These are phyloP conservation scores for Sialia sialis DNA, from an alignment of 2,113 vertebrate species.

Conservation along the genomic window DNA sequence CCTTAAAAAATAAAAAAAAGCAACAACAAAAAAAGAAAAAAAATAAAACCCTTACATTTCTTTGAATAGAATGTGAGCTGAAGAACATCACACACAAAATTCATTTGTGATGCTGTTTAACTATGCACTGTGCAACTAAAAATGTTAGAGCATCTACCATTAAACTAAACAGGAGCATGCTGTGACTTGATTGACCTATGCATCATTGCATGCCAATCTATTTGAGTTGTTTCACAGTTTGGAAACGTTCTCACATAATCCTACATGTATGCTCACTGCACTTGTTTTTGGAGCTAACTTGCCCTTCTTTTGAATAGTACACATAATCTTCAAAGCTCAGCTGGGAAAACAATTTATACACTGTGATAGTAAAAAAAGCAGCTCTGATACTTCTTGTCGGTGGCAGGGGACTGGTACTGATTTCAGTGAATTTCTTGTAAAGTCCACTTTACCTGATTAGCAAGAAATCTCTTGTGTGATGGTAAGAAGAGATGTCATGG, in stretches of 20 bases:
- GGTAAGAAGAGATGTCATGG: background rate
- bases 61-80: background rate
- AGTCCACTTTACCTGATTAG: background rate
- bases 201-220: slow-evolving; percentile 19
- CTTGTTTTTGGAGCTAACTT: slow-evolving; percentile 18
- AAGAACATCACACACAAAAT: background rate
- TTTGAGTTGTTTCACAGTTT: slow-evolving; percentile 38
- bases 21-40: background rate
- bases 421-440: background rate
- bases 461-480: background rate
- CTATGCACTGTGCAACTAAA: background rate
- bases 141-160: background rate
- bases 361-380: background rate
- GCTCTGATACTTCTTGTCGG: background rate
- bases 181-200: slow-evolving; percentile 51
- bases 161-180: slow-evolving; percentile 25
- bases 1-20: background rate
- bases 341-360: background rate
- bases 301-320: background rate
- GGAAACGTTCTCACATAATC: slow-evolving; percentile 4
- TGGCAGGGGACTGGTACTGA: background rate
- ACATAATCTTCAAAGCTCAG: background rate
- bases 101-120: background rate
- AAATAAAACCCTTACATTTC: background rate
- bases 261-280: background rate